These are phyloP conservation scores for Hirtodrosophila cameraria DNA, from an alignment of 2,888 invertebrate species.

Conservation along the genomic window DNA sequence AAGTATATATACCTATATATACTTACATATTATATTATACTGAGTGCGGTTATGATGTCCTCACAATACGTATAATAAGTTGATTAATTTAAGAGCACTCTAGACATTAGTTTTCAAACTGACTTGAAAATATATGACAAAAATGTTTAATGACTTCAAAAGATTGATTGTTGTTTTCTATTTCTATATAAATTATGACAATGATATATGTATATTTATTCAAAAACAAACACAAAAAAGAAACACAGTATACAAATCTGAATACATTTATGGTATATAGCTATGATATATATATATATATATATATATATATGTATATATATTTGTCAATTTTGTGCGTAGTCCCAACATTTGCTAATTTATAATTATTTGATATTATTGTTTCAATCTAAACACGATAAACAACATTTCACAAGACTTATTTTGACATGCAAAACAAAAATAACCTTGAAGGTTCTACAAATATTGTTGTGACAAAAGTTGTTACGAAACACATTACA, in stretches of 20 bases:
- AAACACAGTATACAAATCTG: not conserved
- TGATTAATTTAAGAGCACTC: constrained; percentile 42
- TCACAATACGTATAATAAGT: constrained; percentile 56
- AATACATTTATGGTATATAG: not conserved
- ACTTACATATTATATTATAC: constrained; percentile 4
- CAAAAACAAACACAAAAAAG: no score
- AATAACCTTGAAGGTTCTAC: not conserved
- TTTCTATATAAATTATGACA: no score
- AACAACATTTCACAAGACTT: no score
- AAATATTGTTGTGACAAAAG: not conserved
- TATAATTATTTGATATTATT: constrained; percentile 6
- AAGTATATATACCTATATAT: no score
- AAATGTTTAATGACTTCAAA: constrained; percentile 35
- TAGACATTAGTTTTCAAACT: constrained; percentile 31
- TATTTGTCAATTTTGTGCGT: constrained; percentile 7
- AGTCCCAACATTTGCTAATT: not conserved
- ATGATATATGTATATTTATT: no score
- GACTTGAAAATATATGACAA: constrained; percentile 40
- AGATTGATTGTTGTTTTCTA: no score
- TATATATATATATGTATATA: not conserved
- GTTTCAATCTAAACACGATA: constrained; percentile 1
- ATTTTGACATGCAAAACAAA: not conserved
- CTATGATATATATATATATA: no score
- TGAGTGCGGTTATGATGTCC: constrained; percentile 54
- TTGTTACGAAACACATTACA: not conserved